Evolutionary conservation across 2,113 vertebrate species (phyloP).

Genomic region (Neogobius melanostomus): DNA sequence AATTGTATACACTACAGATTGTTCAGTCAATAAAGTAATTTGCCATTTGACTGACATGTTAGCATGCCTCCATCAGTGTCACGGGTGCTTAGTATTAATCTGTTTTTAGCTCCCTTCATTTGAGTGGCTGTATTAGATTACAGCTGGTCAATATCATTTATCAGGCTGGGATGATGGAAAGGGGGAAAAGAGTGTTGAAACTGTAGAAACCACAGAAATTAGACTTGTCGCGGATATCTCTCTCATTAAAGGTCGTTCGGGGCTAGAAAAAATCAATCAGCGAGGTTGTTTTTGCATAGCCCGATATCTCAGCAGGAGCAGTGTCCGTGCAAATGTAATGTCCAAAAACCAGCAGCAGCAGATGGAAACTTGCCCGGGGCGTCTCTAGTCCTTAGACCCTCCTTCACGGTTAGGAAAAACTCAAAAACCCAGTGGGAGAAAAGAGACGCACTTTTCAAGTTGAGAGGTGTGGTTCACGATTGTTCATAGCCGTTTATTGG

Average conservation of each 20-base stretch:
- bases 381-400: too few relatives aligned
- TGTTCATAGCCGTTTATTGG: too few relatives aligned
- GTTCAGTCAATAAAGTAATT: background rate
- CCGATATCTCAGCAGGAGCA: too few relatives aligned
- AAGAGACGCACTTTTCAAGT: too few relatives aligned
- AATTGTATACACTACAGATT: background rate
- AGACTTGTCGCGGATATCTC: background rate
- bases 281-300: too few relatives aligned
- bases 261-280: background rate
- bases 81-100: background rate
- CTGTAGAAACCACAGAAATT: background rate
- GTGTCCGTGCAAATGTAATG: too few relatives aligned
- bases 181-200: background rate
- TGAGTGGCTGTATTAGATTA: constrained; percentile 4
- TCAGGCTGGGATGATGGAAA: constrained; percentile 9
- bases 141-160: constrained; percentile 3
- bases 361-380: too few relatives aligned
- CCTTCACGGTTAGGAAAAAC: too few relatives aligned
- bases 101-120: constrained; percentile 6
- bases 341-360: too few relatives aligned
- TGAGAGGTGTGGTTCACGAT: too few relatives aligned
- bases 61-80: background rate
- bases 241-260: background rate
- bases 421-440: too few relatives aligned
- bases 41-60: background rate